Conservation (phyloP, 2,888 invertebrate species). For the Cerastis leucographa region DNA sequence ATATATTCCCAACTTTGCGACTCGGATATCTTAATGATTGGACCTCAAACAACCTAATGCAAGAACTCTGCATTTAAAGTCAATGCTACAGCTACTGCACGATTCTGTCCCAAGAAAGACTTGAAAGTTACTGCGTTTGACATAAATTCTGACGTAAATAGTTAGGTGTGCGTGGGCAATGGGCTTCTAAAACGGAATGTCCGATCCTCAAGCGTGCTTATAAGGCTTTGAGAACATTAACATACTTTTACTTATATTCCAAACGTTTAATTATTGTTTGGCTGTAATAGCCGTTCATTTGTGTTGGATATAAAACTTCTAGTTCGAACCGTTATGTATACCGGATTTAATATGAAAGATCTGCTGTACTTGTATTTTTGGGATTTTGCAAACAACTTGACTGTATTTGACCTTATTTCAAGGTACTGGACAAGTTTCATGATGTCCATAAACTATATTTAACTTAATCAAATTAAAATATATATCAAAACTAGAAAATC, state of each 20-base stretch:
- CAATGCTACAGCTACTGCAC: background rate
- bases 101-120: constrained; percentile 6
- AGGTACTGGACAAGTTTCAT: background rate
- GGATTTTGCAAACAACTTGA: background rate
- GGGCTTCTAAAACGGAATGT: constrained; percentile 35
- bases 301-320: background rate
- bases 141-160: constrained; percentile 35
- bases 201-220: constrained; percentile 16
- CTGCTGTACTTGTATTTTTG: background rate
- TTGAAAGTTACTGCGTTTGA: constrained; percentile 15
- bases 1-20: constrained; percentile 19
- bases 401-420: background rate
- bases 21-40: background rate
- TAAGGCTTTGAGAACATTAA: constrained; percentile 45
- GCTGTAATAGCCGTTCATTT: background rate
- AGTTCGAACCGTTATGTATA: background rate
- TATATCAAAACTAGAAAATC: background rate
- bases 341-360: background rate
- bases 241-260: constrained; percentile 53
- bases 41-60: background rate
- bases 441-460: background rate
- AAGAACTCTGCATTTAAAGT: background rate
- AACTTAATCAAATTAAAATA: background rate
- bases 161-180: constrained; percentile 19
- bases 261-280: constrained; percentile 26